These are phyloP conservation scores for Resseliella maxima DNA, from an alignment of 2,888 invertebrate genomes.

Conservation along the genomic window DNA sequence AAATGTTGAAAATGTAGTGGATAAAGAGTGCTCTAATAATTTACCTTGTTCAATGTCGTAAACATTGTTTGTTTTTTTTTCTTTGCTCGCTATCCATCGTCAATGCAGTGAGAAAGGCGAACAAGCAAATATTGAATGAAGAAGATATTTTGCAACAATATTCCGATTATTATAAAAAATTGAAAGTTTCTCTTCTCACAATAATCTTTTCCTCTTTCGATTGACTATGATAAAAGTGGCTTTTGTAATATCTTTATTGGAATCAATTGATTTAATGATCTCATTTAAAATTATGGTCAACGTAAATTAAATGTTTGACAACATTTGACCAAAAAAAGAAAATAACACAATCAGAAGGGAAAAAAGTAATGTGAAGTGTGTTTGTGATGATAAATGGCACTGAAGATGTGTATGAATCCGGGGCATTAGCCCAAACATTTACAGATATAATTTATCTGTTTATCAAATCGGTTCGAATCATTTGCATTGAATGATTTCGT, in stretches of 20 bases:
- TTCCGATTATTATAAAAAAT: background rate
- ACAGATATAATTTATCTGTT: too few species aligned
- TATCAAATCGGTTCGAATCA: too few species aligned
- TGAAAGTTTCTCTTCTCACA: background rate
- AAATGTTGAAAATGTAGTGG: background rate
- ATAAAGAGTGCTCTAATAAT: background rate
- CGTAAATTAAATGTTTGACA: background rate
- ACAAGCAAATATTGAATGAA: slow-evolving; percentile 1
- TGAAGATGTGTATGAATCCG: background rate
- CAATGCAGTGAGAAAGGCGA: background rate
- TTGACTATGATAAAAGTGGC: too few species aligned
- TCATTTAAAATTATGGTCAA: slow-evolving; percentile 21
- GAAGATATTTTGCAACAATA: background rate
- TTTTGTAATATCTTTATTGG: slow-evolving; percentile 5
- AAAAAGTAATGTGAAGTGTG: background rate
- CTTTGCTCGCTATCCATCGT: too few species aligned
- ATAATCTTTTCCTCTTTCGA: too few species aligned
- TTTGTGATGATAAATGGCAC: background rate
- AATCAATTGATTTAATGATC: slow-evolving; percentile 13
- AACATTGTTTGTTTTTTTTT: background rate
- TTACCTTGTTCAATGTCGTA: background rate
- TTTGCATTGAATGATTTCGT: slow-evolving; percentile 28
- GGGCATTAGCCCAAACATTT: background rate
- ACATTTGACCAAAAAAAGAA: slow-evolving; percentile 12
- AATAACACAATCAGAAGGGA: background rate